phyloP scores from a whole-genome alignment of 2,888 invertebrate species.

The Ecdyonurus torrentis region DNA sequence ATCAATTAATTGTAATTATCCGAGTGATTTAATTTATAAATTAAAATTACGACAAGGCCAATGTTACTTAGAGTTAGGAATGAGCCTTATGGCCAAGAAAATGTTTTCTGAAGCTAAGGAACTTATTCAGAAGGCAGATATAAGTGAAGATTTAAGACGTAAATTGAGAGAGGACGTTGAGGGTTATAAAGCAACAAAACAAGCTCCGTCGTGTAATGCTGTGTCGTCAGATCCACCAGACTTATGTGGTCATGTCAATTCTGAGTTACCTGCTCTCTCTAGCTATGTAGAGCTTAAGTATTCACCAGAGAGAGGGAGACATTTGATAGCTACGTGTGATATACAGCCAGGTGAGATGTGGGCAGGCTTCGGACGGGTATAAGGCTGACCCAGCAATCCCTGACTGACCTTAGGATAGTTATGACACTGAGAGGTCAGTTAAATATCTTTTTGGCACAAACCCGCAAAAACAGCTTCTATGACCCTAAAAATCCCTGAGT shows the following conservation, averaged over 20 bases:
- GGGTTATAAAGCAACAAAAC: neutral
- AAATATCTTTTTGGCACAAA: too few species aligned
- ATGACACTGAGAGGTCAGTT: too few species aligned
- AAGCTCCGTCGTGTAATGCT: neutral
- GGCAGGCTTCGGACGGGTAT: too few species aligned
- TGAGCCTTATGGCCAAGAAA: neutral
- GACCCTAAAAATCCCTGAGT: too few species aligned
- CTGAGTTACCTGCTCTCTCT: constrained; percentile 40
- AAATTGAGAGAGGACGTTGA: neutral
- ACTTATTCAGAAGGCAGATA: neutral
- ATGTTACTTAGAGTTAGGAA: neutral
- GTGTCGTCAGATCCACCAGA: neutral
- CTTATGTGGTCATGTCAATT: constrained; percentile 9
- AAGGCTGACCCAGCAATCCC: too few species aligned
- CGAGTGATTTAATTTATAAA: neutral
- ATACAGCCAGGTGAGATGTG: constrained; percentile 44
- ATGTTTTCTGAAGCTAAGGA: neutral
- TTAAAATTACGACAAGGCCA: neutral
- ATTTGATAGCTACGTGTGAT: constrained; percentile 46
- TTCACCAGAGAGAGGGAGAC: constrained; percentile 39
- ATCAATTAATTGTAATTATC: neutral
- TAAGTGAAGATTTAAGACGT: neutral
- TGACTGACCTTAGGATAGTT: too few species aligned
- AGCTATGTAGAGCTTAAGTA: constrained; percentile 40
- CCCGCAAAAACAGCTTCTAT: too few species aligned